Conservation (phyloP, 2,797 vertebrate species). For the Melanogrammus aeglefinus region DNA sequence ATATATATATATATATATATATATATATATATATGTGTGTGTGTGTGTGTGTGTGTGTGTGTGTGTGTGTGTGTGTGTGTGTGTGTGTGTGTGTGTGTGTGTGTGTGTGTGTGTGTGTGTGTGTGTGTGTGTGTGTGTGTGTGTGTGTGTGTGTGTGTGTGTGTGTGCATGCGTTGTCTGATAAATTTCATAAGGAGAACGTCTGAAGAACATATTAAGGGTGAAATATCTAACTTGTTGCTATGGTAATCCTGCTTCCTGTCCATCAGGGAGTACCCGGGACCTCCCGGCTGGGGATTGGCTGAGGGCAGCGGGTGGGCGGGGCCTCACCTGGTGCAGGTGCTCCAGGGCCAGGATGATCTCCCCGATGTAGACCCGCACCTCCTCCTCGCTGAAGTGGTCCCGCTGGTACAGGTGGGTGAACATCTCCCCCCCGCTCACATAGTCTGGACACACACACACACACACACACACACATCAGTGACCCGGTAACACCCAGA, state of each 20-base stretch:
- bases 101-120: too few species aligned
- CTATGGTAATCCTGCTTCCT: not conserved
- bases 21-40: too few species aligned
- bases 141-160: too few species aligned
- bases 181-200: not conserved
- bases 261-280: not conserved
- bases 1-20: too few species aligned
- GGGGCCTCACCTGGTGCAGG: slow-evolving; percentile 82
- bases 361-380: slow-evolving; percentile 87
- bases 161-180: not conserved
- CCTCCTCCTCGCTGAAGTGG: slow-evolving; percentile 87
- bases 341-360: slow-evolving; percentile 89
- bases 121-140: too few species aligned
- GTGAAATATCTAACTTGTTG: not conserved
- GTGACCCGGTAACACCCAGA: not conserved
- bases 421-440: slow-evolving; percentile 92
- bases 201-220: not conserved
- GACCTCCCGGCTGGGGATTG: not conserved
- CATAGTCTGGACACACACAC: slow-evolving; percentile 77
- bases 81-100: too few species aligned
- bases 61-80: too few species aligned
- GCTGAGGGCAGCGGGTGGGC: not conserved
- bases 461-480: slow-evolving; percentile 21
- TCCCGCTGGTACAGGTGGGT: slow-evolving; percentile 92
- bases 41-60: too few species aligned